A percentile compares a stretch with the other conserved stretches of the same genome.
These are phyloP conservation scores for Callipepla squamata DNA, from an alignment of 2,113 vertebrate genomes.

Conservation along the genomic window DNA sequence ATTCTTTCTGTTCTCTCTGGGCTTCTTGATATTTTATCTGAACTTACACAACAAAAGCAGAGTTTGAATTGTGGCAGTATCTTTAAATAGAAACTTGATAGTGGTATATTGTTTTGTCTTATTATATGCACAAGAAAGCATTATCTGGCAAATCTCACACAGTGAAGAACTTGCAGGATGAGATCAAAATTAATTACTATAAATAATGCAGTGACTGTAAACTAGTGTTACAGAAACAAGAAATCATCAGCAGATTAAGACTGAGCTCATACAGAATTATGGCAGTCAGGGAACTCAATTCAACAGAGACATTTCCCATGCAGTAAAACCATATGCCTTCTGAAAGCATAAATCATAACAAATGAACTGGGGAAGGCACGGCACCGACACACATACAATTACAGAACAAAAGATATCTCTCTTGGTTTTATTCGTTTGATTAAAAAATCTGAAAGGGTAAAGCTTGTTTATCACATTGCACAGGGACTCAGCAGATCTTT, in stretches of 20 bases:
- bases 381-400: background rate
- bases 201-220: background rate
- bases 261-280: background rate
- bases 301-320: background rate
- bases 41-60: background rate
- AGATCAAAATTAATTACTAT: background rate
- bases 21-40: background rate
- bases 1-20: background rate
- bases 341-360: slow-evolving; percentile 35
- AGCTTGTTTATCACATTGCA: slow-evolving; percentile 17
- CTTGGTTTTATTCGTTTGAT: slow-evolving; percentile 6
- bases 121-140: background rate
- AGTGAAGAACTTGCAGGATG: background rate
- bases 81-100: background rate
- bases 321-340: background rate
- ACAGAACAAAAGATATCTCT: background rate
- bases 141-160: background rate
- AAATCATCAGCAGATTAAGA: background rate
- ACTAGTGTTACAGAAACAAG: background rate
- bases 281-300: background rate
- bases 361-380: background rate
- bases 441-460: slow-evolving; percentile 17
- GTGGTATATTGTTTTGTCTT: background rate
- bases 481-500: background rate
- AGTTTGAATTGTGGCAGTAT: background rate